These are phyloP conservation scores for Pissodes strobi DNA, from an alignment of 1,140 invertebrate species.

Conservation along the genomic window DNA sequence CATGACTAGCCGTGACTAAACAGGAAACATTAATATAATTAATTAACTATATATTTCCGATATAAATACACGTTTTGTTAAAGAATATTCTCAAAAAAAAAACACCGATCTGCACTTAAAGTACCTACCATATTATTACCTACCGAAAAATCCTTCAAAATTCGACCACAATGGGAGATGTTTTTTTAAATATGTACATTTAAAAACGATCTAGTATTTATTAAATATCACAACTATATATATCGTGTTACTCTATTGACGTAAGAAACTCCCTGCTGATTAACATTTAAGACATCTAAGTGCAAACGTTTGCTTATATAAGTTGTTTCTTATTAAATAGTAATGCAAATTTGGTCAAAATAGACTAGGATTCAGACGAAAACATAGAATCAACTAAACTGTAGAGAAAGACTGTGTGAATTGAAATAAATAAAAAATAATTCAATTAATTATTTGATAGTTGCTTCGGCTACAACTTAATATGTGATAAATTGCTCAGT, in stretches of 20 bases:
- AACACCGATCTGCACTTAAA: constrained; percentile 5
- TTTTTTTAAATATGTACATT: constrained; percentile 43
- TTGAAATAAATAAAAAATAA: no score
- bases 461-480: no score
- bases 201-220: constrained; percentile 43
- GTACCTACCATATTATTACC: constrained; percentile 1
- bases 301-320: constrained; percentile 21
- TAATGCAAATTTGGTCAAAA: constrained; percentile 36
- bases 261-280: constrained; percentile 43
- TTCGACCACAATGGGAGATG: constrained; percentile 18
- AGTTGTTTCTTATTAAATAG: constrained; percentile 23
- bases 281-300: constrained; percentile 43
- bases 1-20: no score
- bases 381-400: no score
- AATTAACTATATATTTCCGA: no score
- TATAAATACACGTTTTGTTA: no score
- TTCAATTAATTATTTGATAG: no score
- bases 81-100: no score
- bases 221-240: constrained; percentile 55
- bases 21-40: no score
- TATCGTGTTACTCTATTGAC: constrained; percentile 52
- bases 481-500: no score
- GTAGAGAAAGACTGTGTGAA: no score
- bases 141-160: constrained; percentile 37
- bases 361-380: neutral